A percentile compares a stretch with the other conserved stretches of the same genome.
These are phyloP conservation scores for Acronicta aceris DNA, from an alignment of 2,888 invertebrate species.

Conservation along the genomic window DNA sequence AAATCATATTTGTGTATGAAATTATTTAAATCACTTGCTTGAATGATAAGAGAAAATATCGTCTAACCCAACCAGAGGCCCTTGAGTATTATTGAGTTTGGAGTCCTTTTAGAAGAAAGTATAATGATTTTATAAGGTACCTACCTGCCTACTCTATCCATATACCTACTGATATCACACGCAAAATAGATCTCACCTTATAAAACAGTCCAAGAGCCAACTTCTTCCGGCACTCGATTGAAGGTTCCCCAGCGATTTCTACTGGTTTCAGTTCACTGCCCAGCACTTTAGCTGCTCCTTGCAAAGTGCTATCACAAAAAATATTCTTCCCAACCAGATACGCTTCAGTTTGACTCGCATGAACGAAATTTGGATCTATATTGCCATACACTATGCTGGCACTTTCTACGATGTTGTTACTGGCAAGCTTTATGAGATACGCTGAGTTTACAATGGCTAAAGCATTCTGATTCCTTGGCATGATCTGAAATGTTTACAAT, in stretches of 20 bases:
- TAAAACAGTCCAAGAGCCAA: constrained; percentile 94
- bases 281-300: constrained; percentile 86
- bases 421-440: constrained; percentile 90
- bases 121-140: too few relatives aligned
- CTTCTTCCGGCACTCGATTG: constrained; percentile 91
- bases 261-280: constrained; percentile 90
- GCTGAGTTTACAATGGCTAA: constrained; percentile 94
- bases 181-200: constrained; percentile 87
- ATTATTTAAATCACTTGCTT: too few relatives aligned
- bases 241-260: constrained; percentile 90
- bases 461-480: constrained; percentile 93
- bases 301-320: constrained; percentile 77
- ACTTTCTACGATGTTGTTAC: constrained; percentile 61
- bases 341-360: constrained; percentile 90
- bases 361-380: constrained; percentile 88
- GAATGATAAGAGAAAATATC: too few relatives aligned
- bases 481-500: constrained; percentile 86
- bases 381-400: constrained; percentile 92
- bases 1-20: too few relatives aligned
- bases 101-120: too few relatives aligned
- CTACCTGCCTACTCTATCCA: too few relatives aligned
- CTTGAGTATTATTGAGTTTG: too few relatives aligned
- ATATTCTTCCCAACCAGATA: constrained; percentile 82
- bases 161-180: too few relatives aligned
- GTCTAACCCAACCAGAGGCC: too few relatives aligned